Base-by-base conservation (phyloP, 2,888 invertebrate species). In the Drosophila basisetae region DNA sequence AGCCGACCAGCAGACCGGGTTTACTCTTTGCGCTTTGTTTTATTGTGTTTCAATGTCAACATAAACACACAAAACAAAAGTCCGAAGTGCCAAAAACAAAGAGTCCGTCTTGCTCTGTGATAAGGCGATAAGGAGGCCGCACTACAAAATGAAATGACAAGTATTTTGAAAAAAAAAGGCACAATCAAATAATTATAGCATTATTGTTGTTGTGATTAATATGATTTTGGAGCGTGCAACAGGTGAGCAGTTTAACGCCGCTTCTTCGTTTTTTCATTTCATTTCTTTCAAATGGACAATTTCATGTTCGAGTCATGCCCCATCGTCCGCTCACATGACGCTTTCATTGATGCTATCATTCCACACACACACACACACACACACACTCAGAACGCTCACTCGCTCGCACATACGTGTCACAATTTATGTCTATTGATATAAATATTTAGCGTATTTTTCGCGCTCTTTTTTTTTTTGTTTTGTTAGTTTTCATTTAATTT, bases 61-160 rank as follows among this genome's bases (percentile, higher is more conserved):
- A 47, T 4, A 28, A 85, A 78, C 7, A 47, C 2, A 28, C n/a
- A 39, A 76, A 68, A 28, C n/a, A 39, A 76, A 68, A 75, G 70
- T 75, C 68, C 73, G 63, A 77, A 71, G 68, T 71, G 74, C 63
- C 70, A 53, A 53, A 68, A 68, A 56, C 25, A 67, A 65, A 73
- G n/a, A 55, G 30, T 28, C 37, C 31, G 37, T 22, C 55, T 2
- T 2, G 47, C 33, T 25, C 28, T 13, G 13, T 43, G 84, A 89
- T 83, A 86, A 82, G 82, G 71, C 72, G 74, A 86, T 86, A 84
- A 82, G 84, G 67, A 72, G 78, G 70, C 73, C 68, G 55, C 52
- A 64, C 18, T 18, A 28, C 9, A 18, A 10, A 43, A 22, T 43
- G 22, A 47, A 47, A 25, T 25, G 47, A 47, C 47, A 47, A 25